Percentiles rank a stretch among this genome's conserved stretches.
These are phyloP conservation scores for Sycophila sp. DNA, from an alignment of 1,140 invertebrate species.

Conservation along the genomic window DNA sequence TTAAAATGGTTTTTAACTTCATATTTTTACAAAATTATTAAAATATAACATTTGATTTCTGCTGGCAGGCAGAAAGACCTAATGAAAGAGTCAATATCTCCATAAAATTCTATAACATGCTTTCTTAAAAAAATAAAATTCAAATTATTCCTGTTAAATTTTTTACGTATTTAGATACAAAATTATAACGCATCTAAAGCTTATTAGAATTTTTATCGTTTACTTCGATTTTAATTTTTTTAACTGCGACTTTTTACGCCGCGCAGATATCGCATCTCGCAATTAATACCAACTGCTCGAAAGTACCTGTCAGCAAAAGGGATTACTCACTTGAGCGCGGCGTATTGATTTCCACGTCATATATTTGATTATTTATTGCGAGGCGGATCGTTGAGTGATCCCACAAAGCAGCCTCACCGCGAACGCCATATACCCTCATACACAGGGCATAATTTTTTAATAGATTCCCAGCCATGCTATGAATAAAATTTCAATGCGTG, in stretches of 20 bases:
- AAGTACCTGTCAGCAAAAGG: not conserved
- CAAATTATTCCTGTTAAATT: too few species aligned
- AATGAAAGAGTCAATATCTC: not conserved
- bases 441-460: not conserved
- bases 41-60: not conserved
- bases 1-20: too few species aligned
- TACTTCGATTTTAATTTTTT: too few species aligned
- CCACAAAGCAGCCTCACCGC: not conserved
- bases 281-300: too few species aligned
- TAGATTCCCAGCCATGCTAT: not conserved
- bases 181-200: too few species aligned
- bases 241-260: too few species aligned
- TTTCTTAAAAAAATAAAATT: too few species aligned
- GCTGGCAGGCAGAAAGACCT: not conserved
- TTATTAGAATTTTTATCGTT: too few species aligned
- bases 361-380: conserved; percentile 11
- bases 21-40: not conserved
- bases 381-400: not conserved
- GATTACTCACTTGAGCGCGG: not conserved
- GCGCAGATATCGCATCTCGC: too few species aligned
- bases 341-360: conserved; percentile 8
- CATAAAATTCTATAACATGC: not conserved
- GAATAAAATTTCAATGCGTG: not conserved
- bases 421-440: not conserved
- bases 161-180: too few species aligned